phyloP scores from a whole-genome alignment of 37 sponge, comb jelly and placozoan species.

The Ianthella basta region DNA sequence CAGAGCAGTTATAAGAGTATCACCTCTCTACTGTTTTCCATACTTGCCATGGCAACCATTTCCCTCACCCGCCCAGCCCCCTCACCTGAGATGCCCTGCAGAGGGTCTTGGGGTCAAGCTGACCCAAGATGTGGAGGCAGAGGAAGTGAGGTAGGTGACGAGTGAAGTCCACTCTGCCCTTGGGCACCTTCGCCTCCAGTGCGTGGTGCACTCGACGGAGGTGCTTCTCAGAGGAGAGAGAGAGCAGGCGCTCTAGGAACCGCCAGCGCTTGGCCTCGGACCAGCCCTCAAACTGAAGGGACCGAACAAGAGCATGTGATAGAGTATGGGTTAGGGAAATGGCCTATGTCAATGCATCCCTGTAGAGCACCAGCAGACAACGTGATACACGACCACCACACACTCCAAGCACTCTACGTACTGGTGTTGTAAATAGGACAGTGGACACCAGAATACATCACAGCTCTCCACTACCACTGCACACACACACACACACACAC shows the following conservation, averaged over 20 bases:
- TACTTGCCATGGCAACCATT: no score
- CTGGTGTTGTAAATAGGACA: no score
- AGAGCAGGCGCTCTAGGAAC: neutral
- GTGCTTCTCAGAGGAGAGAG: neutral
- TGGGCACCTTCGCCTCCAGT: neutral
- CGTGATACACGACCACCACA: no score
- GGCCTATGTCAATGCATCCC: neutral
- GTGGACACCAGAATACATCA: no score
- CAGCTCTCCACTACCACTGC: no score
- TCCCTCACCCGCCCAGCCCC: no score
- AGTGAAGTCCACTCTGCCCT: conserved; percentile 5
- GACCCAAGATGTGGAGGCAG: neutral
- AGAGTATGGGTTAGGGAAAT: neutral
- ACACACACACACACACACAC: no score
- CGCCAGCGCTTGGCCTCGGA: conserved; percentile 18
- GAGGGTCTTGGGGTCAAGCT: neutral
- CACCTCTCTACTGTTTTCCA: no score
- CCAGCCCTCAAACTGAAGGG: neutral
- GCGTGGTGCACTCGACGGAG: neutral
- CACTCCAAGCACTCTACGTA: no score
- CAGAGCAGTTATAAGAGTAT: neutral
- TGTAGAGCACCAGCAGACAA: no score
- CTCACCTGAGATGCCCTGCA: conserved; percentile 13
- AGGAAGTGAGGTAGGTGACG: neutral
- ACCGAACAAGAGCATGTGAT: neutral